Evolutionary conservation across 1,140 invertebrate species (phyloP).

Genomic region (Drosophila insularis): DNA sequence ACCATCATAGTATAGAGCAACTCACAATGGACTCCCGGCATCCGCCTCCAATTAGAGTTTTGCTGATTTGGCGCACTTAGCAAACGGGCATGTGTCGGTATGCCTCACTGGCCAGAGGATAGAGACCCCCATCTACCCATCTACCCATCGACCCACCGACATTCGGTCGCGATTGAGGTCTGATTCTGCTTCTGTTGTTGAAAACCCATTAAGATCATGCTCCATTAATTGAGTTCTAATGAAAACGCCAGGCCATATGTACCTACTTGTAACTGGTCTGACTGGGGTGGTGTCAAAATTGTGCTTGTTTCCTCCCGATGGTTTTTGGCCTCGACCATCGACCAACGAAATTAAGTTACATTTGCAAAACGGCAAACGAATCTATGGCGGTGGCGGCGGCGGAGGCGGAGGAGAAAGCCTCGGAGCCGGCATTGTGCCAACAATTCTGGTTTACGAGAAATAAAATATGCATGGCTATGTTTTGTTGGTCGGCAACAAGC

Average conservation of each 20-base stretch:
- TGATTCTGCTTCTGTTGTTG: slow-evolving; percentile 49
- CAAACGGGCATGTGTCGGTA: slow-evolving; percentile 57
- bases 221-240: slow-evolving; percentile 80
- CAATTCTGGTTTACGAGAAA: slow-evolving; percentile 22
- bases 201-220: slow-evolving; percentile 79
- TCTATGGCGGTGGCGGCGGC: not conserved
- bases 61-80: slow-evolving; percentile 79
- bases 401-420: not conserved
- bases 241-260: slow-evolving; percentile 63
- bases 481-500: slow-evolving; percentile 34
- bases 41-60: slow-evolving; percentile 74
- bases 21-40: slow-evolving; percentile 21
- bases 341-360: slow-evolving; percentile 72
- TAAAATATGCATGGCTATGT: slow-evolving; percentile 76
- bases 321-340: slow-evolving; percentile 55
- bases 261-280: slow-evolving; percentile 57
- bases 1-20: not conserved
- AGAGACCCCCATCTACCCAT: not conserved
- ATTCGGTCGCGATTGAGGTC: not conserved
- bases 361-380: slow-evolving; percentile 71
- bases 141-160: not conserved
- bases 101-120: slow-evolving; percentile 33
- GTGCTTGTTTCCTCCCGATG: slow-evolving; percentile 65
- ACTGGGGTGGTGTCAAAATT: slow-evolving; percentile 65
- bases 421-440: slow-evolving; percentile 42